Conservation (phyloP, 2,113 vertebrate genomes). For the Noturus placidus region DNA sequence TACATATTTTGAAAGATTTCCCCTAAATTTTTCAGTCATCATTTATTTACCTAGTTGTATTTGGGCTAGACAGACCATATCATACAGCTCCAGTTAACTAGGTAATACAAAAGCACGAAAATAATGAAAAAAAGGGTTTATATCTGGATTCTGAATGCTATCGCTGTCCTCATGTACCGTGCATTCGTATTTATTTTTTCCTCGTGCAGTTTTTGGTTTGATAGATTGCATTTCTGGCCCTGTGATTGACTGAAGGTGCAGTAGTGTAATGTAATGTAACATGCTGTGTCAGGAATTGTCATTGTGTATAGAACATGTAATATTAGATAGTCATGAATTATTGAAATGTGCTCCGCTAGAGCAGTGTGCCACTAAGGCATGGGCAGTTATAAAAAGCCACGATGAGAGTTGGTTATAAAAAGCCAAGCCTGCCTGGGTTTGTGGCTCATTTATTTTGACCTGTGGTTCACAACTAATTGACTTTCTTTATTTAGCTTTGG, state of each 20-base stretch:
- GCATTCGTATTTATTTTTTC: background rate
- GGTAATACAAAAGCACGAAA: constrained; percentile 18
- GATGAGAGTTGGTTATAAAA: constrained; percentile 17
- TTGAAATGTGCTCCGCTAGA: constrained; percentile 6
- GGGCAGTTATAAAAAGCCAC: constrained; percentile 10
- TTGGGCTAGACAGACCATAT: constrained; percentile 18
- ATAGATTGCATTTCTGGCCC: background rate
- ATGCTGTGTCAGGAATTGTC: constrained; percentile 19
- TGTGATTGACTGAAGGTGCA: background rate
- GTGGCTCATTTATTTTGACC: constrained; percentile 35
- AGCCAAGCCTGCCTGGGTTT: background rate
- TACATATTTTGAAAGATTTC: constrained; percentile 29
- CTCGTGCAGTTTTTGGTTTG: constrained; percentile 2
- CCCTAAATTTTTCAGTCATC: background rate
- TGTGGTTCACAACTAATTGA: constrained; percentile 30
- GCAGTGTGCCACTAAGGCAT: constrained; percentile 9
- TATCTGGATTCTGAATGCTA: background rate
- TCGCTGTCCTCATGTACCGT: background rate
- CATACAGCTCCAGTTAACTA: constrained; percentile 16
- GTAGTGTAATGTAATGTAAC: background rate
- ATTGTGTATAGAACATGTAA: constrained; percentile 23
- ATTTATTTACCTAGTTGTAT: constrained; percentile 24
- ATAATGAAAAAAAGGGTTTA: background rate
- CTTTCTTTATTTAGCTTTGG: constrained; percentile 38
- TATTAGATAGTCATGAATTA: constrained; percentile 44